Evolutionary conservation across 2,888 invertebrate genomes (phyloP).

Genomic region (Leucophora obtusa): DNA sequence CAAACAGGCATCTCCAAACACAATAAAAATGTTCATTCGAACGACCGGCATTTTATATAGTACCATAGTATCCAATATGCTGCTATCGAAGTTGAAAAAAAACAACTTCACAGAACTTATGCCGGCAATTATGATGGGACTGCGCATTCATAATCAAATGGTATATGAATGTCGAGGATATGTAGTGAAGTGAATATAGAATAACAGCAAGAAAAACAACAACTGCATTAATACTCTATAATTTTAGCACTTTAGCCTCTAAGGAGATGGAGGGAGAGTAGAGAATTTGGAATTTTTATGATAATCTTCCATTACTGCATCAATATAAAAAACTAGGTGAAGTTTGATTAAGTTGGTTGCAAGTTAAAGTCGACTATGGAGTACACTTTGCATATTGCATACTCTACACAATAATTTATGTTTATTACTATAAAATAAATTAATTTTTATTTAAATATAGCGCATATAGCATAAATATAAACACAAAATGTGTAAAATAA

Average conservation of each 20-base stretch:
- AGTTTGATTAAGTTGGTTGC: slow-evolving; percentile 42
- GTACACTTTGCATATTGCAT: neutral
- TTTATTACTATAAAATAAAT: too few species aligned
- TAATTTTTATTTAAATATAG: too few species aligned
- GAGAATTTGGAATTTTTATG: slow-evolving; percentile 37
- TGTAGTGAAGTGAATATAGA: slow-evolving; percentile 30
- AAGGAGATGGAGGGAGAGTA: neutral
- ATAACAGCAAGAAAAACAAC: slow-evolving; percentile 21
- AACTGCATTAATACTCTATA: slow-evolving; percentile 47
- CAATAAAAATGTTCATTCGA: slow-evolving; percentile 37
- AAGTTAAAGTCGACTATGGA: neutral
- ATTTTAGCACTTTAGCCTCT: slow-evolving; percentile 60
- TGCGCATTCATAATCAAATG: slow-evolving; percentile 63
- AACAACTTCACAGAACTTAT: slow-evolving; percentile 64
- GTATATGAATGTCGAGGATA: slow-evolving; percentile 52
- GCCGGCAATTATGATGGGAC: slow-evolving; percentile 66
- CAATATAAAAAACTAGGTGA: slow-evolving; percentile 57
- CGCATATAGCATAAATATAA: too few species aligned
- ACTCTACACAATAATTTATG: too few species aligned
- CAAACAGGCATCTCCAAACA: slow-evolving; percentile 13
- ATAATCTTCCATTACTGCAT: slow-evolving; percentile 33
- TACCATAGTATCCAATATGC: slow-evolving; percentile 20
- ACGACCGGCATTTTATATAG: slow-evolving; percentile 41
- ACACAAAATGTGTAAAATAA: too few species aligned
- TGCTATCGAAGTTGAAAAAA: slow-evolving; percentile 12